phyloP scores from a whole-genome alignment of 2,797 vertebrate species.

The Sciaenops ocellatus region DNA sequence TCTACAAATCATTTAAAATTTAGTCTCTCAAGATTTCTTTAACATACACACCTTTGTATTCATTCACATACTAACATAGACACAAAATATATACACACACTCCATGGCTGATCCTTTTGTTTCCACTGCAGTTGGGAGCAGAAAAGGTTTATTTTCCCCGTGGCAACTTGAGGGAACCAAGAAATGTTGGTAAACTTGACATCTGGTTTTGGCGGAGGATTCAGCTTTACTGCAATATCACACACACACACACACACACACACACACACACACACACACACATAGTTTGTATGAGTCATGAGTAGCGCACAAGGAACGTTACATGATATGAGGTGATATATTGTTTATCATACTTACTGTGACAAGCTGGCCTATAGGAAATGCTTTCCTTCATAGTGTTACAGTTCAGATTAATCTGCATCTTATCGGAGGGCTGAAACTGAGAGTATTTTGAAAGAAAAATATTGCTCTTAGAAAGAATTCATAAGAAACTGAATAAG shows the following conservation, averaged over 20 bases:
- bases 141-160: accelerated
- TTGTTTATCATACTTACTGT: conserved; percentile 62
- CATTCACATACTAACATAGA: background rate
- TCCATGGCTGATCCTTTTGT: conserved; percentile 54
- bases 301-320: background rate
- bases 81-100: conserved; percentile 39
- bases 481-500: no score
- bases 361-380: accelerated
- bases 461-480: background rate
- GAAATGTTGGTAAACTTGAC: conserved; percentile 51
- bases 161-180: accelerated
- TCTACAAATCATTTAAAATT: background rate
- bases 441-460: conserved; percentile 21
- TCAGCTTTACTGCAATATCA: conserved; percentile 67
- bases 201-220: conserved; percentile 33
- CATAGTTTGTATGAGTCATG: background rate
- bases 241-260: conserved; percentile 3
- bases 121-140: conserved; percentile 53
- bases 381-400: accelerated
- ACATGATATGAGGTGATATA: no score
- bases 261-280: no score
- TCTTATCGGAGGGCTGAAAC: accelerated
- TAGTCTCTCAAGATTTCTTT: background rate
- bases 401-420: conserved; percentile 37
- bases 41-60: background rate